Conservation (phyloP, 1,140 invertebrate species). For the Stegodyphus mimosarum region DNA sequence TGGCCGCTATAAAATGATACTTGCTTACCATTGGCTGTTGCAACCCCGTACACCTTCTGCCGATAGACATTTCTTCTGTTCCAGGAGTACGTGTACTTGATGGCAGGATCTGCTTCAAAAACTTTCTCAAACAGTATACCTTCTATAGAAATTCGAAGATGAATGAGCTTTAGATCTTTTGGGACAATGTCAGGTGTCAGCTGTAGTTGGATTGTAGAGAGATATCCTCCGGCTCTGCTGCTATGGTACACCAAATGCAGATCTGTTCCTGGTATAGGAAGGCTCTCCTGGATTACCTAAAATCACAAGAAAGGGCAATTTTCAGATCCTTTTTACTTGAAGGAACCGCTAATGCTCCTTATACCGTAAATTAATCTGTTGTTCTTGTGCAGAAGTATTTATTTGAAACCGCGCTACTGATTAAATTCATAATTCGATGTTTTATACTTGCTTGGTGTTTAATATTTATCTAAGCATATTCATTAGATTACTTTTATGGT, state of each 20-base stretch:
- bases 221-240: constrained; percentile 69
- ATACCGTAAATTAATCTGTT: too few species aligned
- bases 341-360: too few species aligned
- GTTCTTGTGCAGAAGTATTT: too few species aligned
- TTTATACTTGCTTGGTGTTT: too few species aligned
- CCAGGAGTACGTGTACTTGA: constrained; percentile 72
- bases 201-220: constrained; percentile 70
- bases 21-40: constrained; percentile 74
- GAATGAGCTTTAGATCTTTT: constrained; percentile 64
- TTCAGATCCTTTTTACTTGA: too few species aligned
- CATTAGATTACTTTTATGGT: too few species aligned
- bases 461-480: too few species aligned
- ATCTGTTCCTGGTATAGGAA: constrained; percentile 85
- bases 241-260: constrained; percentile 69
- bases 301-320: background rate
- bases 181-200: constrained; percentile 68
- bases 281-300: constrained; percentile 94
- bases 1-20: too few species aligned
- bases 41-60: constrained; percentile 82
- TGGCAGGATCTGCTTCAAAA: constrained; percentile 71
- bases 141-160: constrained; percentile 69
- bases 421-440: too few species aligned
- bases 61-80: constrained; percentile 71
- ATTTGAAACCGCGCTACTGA: too few species aligned
- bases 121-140: constrained; percentile 69